These are phyloP conservation scores for Uria lomvia DNA, from an alignment of 2,113 vertebrate genomes.

Conservation along the genomic window DNA sequence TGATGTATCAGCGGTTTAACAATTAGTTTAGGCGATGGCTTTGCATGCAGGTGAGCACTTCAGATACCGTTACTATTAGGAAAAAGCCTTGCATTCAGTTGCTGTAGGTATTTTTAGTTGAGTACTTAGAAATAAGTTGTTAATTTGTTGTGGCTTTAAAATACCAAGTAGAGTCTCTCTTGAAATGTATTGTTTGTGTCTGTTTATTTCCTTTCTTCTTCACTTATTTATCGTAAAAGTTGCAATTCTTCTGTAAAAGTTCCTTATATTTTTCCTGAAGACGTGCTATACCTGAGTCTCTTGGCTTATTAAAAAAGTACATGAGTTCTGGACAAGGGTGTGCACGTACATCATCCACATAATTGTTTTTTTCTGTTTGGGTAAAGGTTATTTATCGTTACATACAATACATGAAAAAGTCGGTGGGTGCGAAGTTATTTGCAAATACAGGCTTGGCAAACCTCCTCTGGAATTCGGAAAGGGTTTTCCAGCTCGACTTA, in stretches of 20 bases:
- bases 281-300: neutral
- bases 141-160: neutral
- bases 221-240: neutral
- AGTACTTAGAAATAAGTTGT: neutral
- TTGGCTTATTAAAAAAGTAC: neutral
- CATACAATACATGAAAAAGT: neutral
- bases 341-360: neutral
- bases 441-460: slow-evolving; percentile 48
- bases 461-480: slow-evolving; percentile 60
- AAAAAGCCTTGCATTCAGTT: neutral
- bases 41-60: neutral
- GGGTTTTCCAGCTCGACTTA: slow-evolving; percentile 61
- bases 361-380: neutral
- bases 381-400: neutral
- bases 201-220: neutral
- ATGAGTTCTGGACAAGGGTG: neutral
- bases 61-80: neutral
- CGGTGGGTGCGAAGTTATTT: neutral
- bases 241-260: neutral
- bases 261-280: neutral
- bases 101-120: neutral
- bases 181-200: neutral
- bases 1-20: neutral
- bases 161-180: neutral
- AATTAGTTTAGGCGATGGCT: neutral